phyloP scores from a whole-genome alignment of 2,113 vertebrate genomes.

The Jacana jacana region DNA sequence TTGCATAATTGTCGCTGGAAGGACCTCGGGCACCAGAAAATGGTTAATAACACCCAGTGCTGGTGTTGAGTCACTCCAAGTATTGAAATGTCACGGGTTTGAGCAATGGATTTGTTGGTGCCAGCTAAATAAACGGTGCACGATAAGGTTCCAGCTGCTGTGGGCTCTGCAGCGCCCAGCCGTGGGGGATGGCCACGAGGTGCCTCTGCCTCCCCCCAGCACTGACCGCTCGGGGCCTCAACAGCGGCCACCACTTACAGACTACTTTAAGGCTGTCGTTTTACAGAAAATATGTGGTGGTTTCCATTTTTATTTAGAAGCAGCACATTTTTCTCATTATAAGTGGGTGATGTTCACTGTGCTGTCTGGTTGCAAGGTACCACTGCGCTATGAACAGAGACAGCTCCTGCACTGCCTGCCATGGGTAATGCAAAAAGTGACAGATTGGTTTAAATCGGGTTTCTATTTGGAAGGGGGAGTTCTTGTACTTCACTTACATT shows the following conservation, averaged over 20 bases:
- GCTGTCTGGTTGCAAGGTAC: background rate
- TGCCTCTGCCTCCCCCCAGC: background rate
- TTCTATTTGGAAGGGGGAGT: background rate
- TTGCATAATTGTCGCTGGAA: background rate
- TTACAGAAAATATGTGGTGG: background rate
- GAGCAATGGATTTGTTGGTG: background rate
- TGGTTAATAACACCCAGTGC: background rate
- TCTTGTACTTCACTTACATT: background rate
- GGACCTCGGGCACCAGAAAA: background rate
- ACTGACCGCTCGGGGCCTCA: accelerated
- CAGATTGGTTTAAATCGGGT: background rate
- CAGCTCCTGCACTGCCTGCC: background rate
- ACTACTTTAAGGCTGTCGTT: background rate
- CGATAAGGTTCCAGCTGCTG: background rate
- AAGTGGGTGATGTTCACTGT: accelerated
- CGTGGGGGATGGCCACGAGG: accelerated
- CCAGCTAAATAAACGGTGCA: background rate
- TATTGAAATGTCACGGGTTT: background rate
- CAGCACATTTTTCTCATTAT: background rate
- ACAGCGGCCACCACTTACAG: background rate
- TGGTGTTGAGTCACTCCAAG: background rate
- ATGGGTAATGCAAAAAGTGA: background rate
- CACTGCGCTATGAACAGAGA: accelerated
- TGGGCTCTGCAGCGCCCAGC: background rate
- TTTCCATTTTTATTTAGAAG: background rate